Conservation (phyloP, 2,888 invertebrate species). For the Melanostoma scalare region DNA sequence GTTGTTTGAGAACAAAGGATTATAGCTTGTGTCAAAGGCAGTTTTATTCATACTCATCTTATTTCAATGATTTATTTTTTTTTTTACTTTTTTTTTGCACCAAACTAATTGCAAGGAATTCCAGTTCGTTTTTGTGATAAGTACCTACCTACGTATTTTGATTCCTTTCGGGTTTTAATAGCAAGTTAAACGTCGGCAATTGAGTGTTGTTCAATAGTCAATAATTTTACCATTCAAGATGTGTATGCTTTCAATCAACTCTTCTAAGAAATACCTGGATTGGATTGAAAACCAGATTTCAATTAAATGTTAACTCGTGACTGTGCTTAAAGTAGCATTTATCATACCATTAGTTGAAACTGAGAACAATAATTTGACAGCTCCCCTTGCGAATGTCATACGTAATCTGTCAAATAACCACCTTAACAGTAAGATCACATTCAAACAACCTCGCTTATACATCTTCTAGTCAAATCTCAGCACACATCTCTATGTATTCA, state of each 20-base stretch:
- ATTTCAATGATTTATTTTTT: too few relatives aligned
- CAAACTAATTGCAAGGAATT: too few relatives aligned
- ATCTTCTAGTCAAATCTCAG: not conserved
- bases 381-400: slow-evolving; percentile 54
- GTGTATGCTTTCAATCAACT: slow-evolving; percentile 52
- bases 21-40: too few relatives aligned
- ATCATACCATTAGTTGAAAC: not conserved
- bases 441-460: slow-evolving; percentile 33
- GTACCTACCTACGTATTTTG: not conserved
- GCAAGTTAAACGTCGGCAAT: slow-evolving; percentile 33
- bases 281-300: slow-evolving; percentile 15
- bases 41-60: too few relatives aligned
- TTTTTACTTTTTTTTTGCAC: too few relatives aligned
- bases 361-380: slow-evolving; percentile 53
- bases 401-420: slow-evolving; percentile 40
- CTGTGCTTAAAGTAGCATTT: slow-evolving; percentile 17
- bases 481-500: slow-evolving; percentile 39
- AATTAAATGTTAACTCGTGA: slow-evolving; percentile 57
- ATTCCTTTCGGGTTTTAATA: slow-evolving; percentile 21
- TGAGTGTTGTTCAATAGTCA: slow-evolving; percentile 43
- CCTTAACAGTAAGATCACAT: slow-evolving; percentile 24
- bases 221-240: slow-evolving; percentile 48
- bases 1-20: too few relatives aligned
- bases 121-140: too few relatives aligned
- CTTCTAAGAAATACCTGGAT: slow-evolving; percentile 45